Evolutionary conservation across 92 coral and sea anemone genomes (phyloP), one percentile per base, ranked within the genome.

Genomic region (Umimayanthus kanabou): DNA sequence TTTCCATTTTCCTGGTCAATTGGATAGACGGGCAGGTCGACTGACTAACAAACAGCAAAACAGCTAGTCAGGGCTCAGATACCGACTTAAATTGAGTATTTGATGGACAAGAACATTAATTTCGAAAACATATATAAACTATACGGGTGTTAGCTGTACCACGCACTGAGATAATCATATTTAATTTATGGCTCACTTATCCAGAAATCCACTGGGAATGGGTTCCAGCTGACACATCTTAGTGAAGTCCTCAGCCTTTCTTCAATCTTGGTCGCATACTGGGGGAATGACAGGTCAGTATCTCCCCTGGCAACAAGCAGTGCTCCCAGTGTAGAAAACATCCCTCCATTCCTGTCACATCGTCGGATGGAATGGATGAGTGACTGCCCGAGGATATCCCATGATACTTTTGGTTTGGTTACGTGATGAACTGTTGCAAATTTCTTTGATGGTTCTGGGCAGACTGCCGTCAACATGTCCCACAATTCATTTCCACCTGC

Each of bases 171-270:
- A 57, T 22, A 9, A 45, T 43, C n/a, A 53, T 2, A 6, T 9
- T 25, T 2, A 33, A 73, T 23, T 22, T 29, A 29, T 13, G 26
- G 75, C 98, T 85, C 85, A 95, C 98, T 95, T 77, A 95, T 93
- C 98, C 98, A 95, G 81, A 91, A 95, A 85, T 95, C 94, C 85
- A 95, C 66, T 0, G 98, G 96, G 50, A 90, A 92, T 43, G 98
- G 98, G 86, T 95, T 95, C 98, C 98, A 95, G 76, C 79, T 93
- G 86, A 95, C 93, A 87, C 92, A 95, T 33, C 92, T 81, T 42
- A 95, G 93, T 45, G 98, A 88, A 15, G 72, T 65, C 79, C 88
- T 91, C 33, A 95, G 87, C 74, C 88, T 93, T 69, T 93, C 94
- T 55, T 92, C 94, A 66, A 93, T 90, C 67, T 88, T 95, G n/a